A percentile compares a stretch with the other conserved stretches of the same genome.
Evolutionary conservation across 2,113 vertebrate genomes (phyloP).

Genomic region (Periophthalmus modestus): DNA sequence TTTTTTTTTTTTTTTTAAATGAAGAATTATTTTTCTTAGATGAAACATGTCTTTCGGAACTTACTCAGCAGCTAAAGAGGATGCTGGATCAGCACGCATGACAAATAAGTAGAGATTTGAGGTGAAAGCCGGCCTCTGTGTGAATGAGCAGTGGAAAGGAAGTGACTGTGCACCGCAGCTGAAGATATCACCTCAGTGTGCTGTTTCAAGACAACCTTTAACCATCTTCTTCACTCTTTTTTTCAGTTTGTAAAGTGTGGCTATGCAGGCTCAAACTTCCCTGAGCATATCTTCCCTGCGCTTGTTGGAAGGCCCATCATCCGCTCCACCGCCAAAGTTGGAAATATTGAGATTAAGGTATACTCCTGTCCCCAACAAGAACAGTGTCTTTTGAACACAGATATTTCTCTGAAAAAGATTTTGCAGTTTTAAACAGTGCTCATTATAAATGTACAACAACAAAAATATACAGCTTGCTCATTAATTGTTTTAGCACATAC

Average conservation of each 20-base stretch:
- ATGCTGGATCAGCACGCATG: slow-evolving; percentile 50
- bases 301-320: slow-evolving; percentile 98
- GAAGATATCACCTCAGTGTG: slow-evolving; percentile 7
- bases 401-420: background rate
- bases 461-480: background rate
- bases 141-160: slow-evolving; percentile 79
- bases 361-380: slow-evolving; percentile 23
- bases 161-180: slow-evolving; percentile 80
- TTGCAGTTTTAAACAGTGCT: background rate
- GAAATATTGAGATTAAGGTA: slow-evolving; percentile 99
- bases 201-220: background rate
- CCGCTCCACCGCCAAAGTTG: slow-evolving; percentile 98
- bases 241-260: slow-evolving; percentile 97
- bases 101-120: slow-evolving; percentile 31
- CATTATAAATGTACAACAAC: background rate
- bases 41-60: slow-evolving; percentile 30
- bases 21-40: background rate
- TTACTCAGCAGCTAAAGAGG: slow-evolving; percentile 45
- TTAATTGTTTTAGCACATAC: background rate
- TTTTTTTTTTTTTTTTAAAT: background rate
- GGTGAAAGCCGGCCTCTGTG: background rate
- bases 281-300: slow-evolving; percentile 98
- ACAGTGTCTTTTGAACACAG: background rate
- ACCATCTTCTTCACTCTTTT: background rate
- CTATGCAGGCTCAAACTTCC: slow-evolving; percentile 98